Percentiles rank a stretch among this genome's conserved stretches.
Evolutionary conservation across 2,113 vertebrate genomes (phyloP).

Genomic region (Rhizomys pruinosus): DNA sequence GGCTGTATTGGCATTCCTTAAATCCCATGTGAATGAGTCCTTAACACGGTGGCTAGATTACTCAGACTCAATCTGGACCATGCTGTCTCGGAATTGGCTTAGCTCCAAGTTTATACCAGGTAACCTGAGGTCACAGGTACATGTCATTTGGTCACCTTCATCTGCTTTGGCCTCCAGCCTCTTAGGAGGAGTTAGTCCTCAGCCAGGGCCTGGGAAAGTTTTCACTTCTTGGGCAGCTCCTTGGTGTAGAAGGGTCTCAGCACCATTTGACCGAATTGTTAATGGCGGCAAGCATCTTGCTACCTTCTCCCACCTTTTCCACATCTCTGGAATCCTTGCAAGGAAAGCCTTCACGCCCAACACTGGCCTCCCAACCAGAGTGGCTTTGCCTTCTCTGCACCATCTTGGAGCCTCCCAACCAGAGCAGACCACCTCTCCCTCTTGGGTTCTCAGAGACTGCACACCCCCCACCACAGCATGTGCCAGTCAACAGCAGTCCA

Average conservation of each 20-base stretch:
- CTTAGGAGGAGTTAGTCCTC: background rate
- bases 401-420: too few relatives aligned
- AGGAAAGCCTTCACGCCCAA: constrained; percentile 13
- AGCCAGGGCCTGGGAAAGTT: background rate
- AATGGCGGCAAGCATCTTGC: constrained; percentile 15
- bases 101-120: background rate
- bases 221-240: background rate
- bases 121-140: background rate
- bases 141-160: background rate
- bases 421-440: too few relatives aligned
- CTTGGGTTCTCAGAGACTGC: too few relatives aligned
- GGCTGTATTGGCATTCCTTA: background rate
- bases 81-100: background rate
- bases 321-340: constrained; percentile 50
- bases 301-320: constrained; percentile 43
- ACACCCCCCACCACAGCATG: background rate
- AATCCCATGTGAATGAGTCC: background rate
- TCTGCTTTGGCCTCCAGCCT: background rate
- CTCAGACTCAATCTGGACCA: background rate
- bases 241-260: background rate
- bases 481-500: background rate
- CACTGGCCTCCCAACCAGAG: background rate
- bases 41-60: constrained; percentile 21
- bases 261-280: constrained; percentile 24
- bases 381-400: background rate